Conservation (phyloP, 2,113 vertebrate species). For the Archilochus colubris region DNA sequence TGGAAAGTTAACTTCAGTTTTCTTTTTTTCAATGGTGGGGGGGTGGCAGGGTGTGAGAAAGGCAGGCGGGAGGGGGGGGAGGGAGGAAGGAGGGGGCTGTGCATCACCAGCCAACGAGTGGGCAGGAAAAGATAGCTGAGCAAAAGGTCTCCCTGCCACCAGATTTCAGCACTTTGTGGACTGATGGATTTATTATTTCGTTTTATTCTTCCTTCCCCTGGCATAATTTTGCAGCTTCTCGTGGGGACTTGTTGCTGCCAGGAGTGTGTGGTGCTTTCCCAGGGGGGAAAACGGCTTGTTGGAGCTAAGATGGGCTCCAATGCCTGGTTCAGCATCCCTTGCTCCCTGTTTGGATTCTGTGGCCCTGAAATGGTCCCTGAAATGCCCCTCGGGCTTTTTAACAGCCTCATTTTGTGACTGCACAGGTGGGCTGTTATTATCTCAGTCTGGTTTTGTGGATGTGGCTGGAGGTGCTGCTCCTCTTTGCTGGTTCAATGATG, state of each 20-base stretch:
- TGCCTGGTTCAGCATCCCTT: fast-evolving
- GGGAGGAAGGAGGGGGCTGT: not conserved
- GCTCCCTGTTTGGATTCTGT: not conserved
- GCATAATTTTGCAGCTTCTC: conserved; percentile 2
- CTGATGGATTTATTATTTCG: not conserved
- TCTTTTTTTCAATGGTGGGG: conserved; percentile 55
- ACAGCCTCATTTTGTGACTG: too few species aligned
- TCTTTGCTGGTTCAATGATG: fast-evolving
- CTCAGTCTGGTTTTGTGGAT: not conserved
- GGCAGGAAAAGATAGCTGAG: conserved; percentile 3
- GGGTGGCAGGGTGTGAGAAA: conserved; percentile 47
- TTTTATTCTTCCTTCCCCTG: not conserved
- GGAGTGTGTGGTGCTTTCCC: fast-evolving
- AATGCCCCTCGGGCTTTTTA: not conserved
- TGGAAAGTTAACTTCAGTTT: conserved; percentile 79
- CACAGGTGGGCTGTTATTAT: fast-evolving
- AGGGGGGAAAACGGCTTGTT: not conserved
- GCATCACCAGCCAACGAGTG: not conserved
- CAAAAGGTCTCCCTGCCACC: not conserved
- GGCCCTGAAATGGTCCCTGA: not conserved
- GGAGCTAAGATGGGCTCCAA: not conserved
- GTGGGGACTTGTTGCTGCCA: fast-evolving
- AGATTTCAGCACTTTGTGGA: conserved; percentile 20
- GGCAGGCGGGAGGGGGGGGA: not conserved
- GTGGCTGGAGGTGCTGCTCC: not conserved